Evolutionary conservation across 2,797 vertebrate genomes (phyloP), one percentile per base, ranked within the genome.

Genomic region (Pristis pectinata): DNA sequence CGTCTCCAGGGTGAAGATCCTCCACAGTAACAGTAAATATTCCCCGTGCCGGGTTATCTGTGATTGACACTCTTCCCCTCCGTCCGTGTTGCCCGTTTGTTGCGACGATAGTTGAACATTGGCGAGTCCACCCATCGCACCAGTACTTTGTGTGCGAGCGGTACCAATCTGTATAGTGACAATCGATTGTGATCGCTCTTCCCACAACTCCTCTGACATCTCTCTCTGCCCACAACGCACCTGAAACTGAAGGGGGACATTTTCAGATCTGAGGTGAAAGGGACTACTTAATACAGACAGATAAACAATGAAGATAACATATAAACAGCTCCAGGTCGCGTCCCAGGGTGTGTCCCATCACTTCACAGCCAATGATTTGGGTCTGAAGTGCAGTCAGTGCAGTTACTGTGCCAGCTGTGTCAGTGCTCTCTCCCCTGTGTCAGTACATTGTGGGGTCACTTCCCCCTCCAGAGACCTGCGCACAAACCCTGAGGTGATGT

Each of bases 61-160:
- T 67, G 59, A 92, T 92, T 2, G 87, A 92, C 5, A 92, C 22
- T 41, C 59, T 64, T 37, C n/a, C n/a, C n/a, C n/a, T n/a, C n/a
- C n/a, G n/a, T 67, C 64, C 37, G 24, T 3, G 17, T 72, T 13
- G 64, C 1, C 22, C 91, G 93, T 30, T 13, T 72, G 64, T 30
- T 30, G 15, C n/a, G 1, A 72, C n/a, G 72, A 93, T 41, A 72
- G 13, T n/a, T 15, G 9, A 27, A 44, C 91, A 93, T 0, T 0
- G 0, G 5, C 0, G 0, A 59, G 0, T 8, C 15, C 7, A 6
- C 2, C 87, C n/a, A 4, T 2, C 11, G 11, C 64, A 72, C 91
- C 64, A 93, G 72, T 72, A 72, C 72, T 93, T 93, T 64, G 11
- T 10, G 7, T 53, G 2, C 15, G 10, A 11, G 10, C 6, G 24